A percentile compares a stretch with the other conserved stretches of the same genome.
Evolutionary conservation across 1,140 invertebrate species (phyloP).

Genomic region (Plutomurus gul): DNA sequence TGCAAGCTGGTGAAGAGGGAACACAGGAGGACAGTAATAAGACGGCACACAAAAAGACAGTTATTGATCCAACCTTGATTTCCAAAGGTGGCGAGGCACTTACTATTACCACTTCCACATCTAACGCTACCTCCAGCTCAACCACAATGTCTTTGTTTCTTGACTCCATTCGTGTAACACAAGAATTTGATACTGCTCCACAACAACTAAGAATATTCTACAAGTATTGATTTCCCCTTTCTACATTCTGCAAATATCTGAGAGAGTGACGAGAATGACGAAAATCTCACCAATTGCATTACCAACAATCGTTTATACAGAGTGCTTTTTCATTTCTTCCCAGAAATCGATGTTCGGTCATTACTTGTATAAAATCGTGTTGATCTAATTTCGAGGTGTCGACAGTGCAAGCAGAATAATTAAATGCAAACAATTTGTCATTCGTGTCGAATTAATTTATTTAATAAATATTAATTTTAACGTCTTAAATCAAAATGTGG

Average conservation of each 20-base stretch:
- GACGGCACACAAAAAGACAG: neutral
- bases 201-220: constrained; percentile 16
- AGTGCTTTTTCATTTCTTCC: neutral
- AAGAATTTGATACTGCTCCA: constrained; percentile 1
- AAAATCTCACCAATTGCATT: neutral
- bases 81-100: neutral
- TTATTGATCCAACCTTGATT: constrained; percentile 10
- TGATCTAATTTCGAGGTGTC: no score
- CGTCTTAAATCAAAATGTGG: no score
- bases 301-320: no score
- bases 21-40: neutral
- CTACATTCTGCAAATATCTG: no score
- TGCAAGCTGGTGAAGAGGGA: neutral
- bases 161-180: neutral
- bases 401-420: no score
- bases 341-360: neutral
- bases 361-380: no score
- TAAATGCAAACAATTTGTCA: no score
- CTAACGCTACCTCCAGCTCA: neutral
- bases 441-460: no score
- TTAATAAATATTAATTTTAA: no score
- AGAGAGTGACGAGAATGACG: no score
- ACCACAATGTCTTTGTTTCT: constrained; percentile 7
- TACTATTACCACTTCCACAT: neutral
- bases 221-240: neutral